These are phyloP conservation scores for Cephalopholis sonnerati DNA, from an alignment of 2,113 vertebrate genomes.

Conservation along the genomic window DNA sequence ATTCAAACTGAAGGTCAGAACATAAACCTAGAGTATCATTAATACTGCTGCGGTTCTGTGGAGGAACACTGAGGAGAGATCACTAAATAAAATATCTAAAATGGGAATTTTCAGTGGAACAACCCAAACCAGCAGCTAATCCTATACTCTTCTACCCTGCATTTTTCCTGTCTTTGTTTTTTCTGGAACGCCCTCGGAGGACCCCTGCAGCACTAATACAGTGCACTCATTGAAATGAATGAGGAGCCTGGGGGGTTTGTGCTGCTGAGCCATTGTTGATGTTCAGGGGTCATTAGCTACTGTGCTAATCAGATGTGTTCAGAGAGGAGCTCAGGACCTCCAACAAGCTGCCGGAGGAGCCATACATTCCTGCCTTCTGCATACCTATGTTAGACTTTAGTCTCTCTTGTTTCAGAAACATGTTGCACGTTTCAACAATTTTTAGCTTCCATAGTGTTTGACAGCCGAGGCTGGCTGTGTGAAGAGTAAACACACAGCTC, in stretches of 20 bases:
- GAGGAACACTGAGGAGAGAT: background rate
- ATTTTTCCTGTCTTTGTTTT: slow-evolving; percentile 10
- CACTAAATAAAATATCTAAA: background rate
- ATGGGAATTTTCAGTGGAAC: background rate
- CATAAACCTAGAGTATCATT: too few species aligned
- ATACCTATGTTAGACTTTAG: background rate
- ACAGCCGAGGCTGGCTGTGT: background rate
- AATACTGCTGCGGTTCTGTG: too few species aligned
- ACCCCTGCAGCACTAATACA: slow-evolving; percentile 41
- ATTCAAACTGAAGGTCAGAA: too few species aligned
- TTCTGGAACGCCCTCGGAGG: slow-evolving; percentile 1
- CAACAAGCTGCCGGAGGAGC: background rate
- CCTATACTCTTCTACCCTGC: slow-evolving; percentile 19
- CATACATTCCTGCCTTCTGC: background rate
- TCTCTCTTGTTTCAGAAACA: background rate
- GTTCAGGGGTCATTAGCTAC: slow-evolving; percentile 7
- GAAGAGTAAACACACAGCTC: slow-evolving; percentile 30
- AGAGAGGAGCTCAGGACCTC: background rate
- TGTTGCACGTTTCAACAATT: background rate
- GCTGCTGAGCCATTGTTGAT: slow-evolving; percentile 36
- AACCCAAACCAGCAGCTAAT: slow-evolving; percentile 31
- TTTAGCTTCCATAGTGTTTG: slow-evolving; percentile 14
- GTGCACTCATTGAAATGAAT: slow-evolving; percentile 22
- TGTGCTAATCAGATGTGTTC: slow-evolving; percentile 38
- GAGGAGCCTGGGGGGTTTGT: slow-evolving; percentile 1